Evolutionary conservation across 2,888 invertebrate genomes (phyloP).

Genomic region (Andrena camellia): DNA sequence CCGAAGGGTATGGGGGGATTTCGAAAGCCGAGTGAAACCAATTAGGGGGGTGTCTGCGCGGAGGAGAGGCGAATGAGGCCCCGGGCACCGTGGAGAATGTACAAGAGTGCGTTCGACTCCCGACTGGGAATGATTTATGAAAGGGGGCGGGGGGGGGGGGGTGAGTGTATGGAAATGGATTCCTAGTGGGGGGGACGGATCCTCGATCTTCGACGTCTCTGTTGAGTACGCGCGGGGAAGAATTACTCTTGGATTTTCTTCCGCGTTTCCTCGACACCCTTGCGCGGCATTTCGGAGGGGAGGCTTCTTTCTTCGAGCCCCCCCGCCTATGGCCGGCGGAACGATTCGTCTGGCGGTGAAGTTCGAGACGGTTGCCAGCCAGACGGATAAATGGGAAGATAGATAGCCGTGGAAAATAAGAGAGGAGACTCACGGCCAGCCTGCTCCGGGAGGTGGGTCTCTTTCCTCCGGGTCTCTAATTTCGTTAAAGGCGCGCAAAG

Average conservation of each 20-base stretch:
- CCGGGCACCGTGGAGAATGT: background rate
- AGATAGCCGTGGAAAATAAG: slow-evolving; percentile 29
- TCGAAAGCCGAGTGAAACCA: slow-evolving; percentile 1
- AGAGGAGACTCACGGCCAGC: background rate
- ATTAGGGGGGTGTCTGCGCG: background rate
- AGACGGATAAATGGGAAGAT: slow-evolving; percentile 24
- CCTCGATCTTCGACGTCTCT: slow-evolving; percentile 1
- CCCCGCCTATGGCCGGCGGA: background rate
- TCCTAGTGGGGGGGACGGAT: background rate
- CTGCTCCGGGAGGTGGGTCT: background rate
- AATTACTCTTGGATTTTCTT: too few relatives aligned
- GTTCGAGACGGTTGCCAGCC: slow-evolving; percentile 34
- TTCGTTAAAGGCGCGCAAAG: slow-evolving; percentile 18
- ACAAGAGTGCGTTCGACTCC: background rate
- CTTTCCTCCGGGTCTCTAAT: slow-evolving; percentile 44
- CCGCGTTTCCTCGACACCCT: too few relatives aligned
- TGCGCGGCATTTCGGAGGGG: too few relatives aligned
- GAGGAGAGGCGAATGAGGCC: background rate
- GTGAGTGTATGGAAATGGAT: slow-evolving; percentile 15
- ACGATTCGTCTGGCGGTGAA: slow-evolving; percentile 1
- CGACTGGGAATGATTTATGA: slow-evolving; percentile 9
- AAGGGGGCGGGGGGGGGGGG: background rate
- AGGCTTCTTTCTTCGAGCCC: too few relatives aligned
- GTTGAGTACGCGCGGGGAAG: background rate
- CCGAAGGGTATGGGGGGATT: background rate